Evolutionary conservation across 1,140 invertebrate species (phyloP).

Genomic region (Calliphora vicina): DNA sequence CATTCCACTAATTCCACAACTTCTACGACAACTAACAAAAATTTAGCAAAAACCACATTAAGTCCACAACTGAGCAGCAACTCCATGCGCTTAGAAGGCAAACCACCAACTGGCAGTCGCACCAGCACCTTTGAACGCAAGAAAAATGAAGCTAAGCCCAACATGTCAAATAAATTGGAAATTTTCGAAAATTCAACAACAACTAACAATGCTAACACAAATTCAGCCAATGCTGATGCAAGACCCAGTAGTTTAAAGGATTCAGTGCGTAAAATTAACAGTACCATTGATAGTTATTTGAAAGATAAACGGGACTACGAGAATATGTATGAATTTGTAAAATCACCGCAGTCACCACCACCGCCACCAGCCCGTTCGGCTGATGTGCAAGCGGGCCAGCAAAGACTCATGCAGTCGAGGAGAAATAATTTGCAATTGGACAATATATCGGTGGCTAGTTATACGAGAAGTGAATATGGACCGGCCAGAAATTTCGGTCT

Average conservation of each 20-base stretch:
- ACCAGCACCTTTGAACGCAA: conserved; percentile 58
- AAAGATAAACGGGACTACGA: conserved; percentile 62
- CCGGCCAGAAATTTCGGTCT: conserved; percentile 53
- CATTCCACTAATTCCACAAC: conserved; percentile 36
- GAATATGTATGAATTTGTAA: conserved; percentile 61
- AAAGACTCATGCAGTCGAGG: conserved; percentile 45
- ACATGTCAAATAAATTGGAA: conserved; percentile 58
- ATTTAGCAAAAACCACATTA: conserved; percentile 39
- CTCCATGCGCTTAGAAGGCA: conserved; percentile 31
- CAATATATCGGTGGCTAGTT: conserved; percentile 59
- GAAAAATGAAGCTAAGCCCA: conserved; percentile 53
- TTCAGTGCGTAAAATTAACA: conserved; percentile 62
- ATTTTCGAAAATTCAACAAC: conserved; percentile 51
- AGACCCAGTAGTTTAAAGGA: conserved; percentile 59
- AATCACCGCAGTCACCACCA: conserved; percentile 49
- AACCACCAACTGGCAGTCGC: conserved; percentile 45
- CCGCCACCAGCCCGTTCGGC: conserved; percentile 52
- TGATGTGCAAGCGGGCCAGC: conserved; percentile 44
- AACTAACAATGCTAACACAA: not conserved
- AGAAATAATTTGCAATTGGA: conserved; percentile 57
- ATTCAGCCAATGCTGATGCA: conserved; percentile 15
- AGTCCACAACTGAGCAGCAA: conserved; percentile 36
- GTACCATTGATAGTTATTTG: conserved; percentile 61
- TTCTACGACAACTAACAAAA: conserved; percentile 40
- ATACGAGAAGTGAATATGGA: conserved; percentile 60